Evolutionary conservation across 2,113 vertebrate genomes (phyloP).

Genomic region (Abramis brama): DNA sequence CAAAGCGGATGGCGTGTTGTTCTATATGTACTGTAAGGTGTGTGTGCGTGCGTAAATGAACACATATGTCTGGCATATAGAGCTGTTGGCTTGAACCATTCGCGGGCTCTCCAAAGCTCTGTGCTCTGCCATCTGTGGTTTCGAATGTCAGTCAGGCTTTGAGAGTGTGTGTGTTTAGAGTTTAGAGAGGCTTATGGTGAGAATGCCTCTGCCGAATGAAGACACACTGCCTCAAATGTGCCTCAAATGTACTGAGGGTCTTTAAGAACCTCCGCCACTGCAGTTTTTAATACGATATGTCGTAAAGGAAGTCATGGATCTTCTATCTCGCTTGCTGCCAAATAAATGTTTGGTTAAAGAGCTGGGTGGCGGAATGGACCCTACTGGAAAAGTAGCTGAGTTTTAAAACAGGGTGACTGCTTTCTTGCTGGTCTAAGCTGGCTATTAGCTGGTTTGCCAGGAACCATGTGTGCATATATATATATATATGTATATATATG

Average conservation of each 20-base stretch:
- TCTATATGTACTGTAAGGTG: slow-evolving; percentile 41
- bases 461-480: not conserved
- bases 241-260: slow-evolving; percentile 22
- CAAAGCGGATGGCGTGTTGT: slow-evolving; percentile 35
- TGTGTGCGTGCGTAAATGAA: slow-evolving; percentile 28
- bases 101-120: slow-evolving; percentile 4
- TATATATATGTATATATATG: not conserved
- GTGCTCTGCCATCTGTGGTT: slow-evolving; percentile 37
- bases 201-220: slow-evolving; percentile 31
- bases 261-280: not conserved
- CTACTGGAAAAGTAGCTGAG: not conserved
- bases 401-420: not conserved
- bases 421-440: not conserved
- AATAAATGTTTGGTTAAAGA: slow-evolving; percentile 12
- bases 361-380: slow-evolving; percentile 4
- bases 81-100: slow-evolving; percentile 31
- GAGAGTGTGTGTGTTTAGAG: slow-evolving; percentile 42
- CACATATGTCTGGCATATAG: slow-evolving; percentile 38
- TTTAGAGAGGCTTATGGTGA: slow-evolving; percentile 32
- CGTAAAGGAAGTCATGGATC: slow-evolving; percentile 25
- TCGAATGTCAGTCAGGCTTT: slow-evolving; percentile 29
- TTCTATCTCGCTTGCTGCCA: not conserved
- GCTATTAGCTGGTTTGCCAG: not conserved
- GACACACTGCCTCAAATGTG: slow-evolving; percentile 16
- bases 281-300: slow-evolving; percentile 11